Base-by-base conservation (phyloP, 2,888 invertebrate genomes). In the Xylocampa areola region DNA sequence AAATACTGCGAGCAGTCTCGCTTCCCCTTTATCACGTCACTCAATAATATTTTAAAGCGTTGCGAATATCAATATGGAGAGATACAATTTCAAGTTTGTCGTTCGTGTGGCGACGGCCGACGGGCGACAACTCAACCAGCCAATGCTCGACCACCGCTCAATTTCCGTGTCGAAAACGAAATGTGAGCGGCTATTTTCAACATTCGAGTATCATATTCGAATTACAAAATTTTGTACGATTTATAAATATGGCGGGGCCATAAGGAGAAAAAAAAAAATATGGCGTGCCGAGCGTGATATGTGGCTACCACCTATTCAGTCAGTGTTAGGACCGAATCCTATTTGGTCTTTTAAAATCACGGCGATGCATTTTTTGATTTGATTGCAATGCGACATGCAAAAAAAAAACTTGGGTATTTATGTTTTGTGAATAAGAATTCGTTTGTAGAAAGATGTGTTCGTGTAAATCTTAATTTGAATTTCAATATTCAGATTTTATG, bases 151-250 rank as follows among this genome's bases (percentile, higher is more conserved):
- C 44, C 54, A 69, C 66, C 71, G 68, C 70, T 74, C 82, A 81
- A 83, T 82, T 82, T 82, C 82, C 83, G 79, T 50, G 61, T 70
- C 49, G 63, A 66, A 77, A 80, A 77, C 61, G 68, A 60, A 63
- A 68, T 40, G 57, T 25, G 52, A 27, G 64, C 14, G 52, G 39
- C 32, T 64, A 76, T 68, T 77, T 49, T 29, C 27, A 52, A 49
- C 29, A 53, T 50, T 53, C 39, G 21, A 53, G 32, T 43, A 45
- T 33, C 4, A 16, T 16, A 19, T 8, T 47, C 37, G 14, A 11
- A 40, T 68, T 30, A 44, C 30, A n/a, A 5, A 32, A 49, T 23
- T 8, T 29, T 21, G 19, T 30, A 19, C 17, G 7, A 10, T 25
- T 8, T 25, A n/a, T n/a, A n/a, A n/a, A n/a, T n/a, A n/a, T n/a